Base-by-base conservation (phyloP, 2,888 invertebrate species). In the Lissocephala sabroskyi region DNA sequence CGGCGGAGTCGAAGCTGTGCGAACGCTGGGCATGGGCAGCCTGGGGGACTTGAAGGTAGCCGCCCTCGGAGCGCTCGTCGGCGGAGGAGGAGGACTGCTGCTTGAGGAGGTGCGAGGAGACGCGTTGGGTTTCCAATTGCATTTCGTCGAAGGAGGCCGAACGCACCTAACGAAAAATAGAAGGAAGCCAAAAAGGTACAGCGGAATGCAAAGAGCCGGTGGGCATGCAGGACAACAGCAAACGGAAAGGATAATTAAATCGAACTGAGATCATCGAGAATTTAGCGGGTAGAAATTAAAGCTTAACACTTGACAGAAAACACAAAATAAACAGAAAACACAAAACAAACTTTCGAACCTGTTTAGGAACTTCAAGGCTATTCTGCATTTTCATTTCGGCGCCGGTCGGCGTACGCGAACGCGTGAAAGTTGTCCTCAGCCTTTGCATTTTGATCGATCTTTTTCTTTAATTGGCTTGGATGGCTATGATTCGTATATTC, bases 311-410 rank as follows among this genome's bases (percentile, higher is more conserved):
- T 10, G n/a, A 19, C 19, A 41, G n/a, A 23, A 30, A 23, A 23
- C 23, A 10, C 9, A 35, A 35, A 2, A 35, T 14, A 35, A 35
- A 14, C 16, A 35, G n/a, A 35, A 23, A 23, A 23, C n/a, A 32
- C 4, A 13, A 32, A 32, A 32, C 3, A 23, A 23, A 23, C 23
- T 23, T 5, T 52, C 71, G 62, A 79, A 89, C 89, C 88, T 94
- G 94, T 82, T 93, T 93, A 64, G 95, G 95, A 75, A 95, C 94
- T 84, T 95, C 95, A 76, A 95, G 89, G 85, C 94, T 94, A 86
- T 93, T 94, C 84, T 94, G 94, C 65, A 92, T 92, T 88, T 94
- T 94, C 94, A 94, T 94, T 86, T 95, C 94, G 81, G 92, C 92
- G 65, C 94, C 93, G 59, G 94, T 95, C 59, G 94, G 94, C 65